Evolutionary conservation across 2,113 vertebrate species (phyloP).

Genomic region (Hemiprocne comata): DNA sequence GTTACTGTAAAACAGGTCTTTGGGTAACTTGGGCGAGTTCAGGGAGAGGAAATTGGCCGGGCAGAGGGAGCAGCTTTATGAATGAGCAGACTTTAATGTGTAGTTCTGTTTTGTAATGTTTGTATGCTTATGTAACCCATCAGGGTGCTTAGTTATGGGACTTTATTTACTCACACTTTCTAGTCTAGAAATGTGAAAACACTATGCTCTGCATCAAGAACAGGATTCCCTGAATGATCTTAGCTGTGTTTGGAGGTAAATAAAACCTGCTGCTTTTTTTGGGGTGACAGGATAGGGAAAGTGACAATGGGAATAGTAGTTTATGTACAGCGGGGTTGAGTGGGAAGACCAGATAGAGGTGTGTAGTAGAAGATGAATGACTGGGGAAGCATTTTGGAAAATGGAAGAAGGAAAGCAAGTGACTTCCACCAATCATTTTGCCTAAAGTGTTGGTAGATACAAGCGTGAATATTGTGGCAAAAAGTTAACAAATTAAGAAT

Average conservation of each 20-base stretch:
- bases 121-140: rapidly evolving
- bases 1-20: background rate
- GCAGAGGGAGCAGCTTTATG: background rate
- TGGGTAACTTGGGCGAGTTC: background rate
- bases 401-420: background rate
- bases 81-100: background rate
- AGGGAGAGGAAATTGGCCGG: background rate
- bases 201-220: background rate
- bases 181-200: background rate
- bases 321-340: background rate
- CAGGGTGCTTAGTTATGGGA: background rate
- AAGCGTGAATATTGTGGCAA: background rate
- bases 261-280: background rate
- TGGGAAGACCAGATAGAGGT: background rate
- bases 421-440: background rate
- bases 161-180: background rate
- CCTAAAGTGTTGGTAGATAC: background rate
- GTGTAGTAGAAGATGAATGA: background rate
- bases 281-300: background rate
- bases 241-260: background rate
- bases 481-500: background rate
- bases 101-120: background rate
- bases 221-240: background rate
- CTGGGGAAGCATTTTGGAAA: background rate
- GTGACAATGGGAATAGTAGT: background rate